Conservation (phyloP, 1,140 invertebrate species). For the Drosophila malerkotliana region DNA sequence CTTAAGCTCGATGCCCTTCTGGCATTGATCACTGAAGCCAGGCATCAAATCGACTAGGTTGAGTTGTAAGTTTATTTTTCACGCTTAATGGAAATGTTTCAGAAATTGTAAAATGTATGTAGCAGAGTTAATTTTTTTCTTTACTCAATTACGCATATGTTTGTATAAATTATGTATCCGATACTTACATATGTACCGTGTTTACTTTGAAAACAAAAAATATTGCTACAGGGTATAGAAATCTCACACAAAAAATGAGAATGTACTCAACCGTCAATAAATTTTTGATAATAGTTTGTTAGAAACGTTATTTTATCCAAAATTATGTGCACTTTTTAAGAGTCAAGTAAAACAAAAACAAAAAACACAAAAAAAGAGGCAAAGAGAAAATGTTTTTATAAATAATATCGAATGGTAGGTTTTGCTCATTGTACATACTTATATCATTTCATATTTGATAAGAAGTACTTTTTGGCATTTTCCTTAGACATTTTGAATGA, state of each 20-base stretch:
- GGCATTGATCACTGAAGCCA: constrained; percentile 78
- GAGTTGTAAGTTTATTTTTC: constrained; percentile 34
- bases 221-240: constrained; percentile 54
- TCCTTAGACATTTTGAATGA: constrained; percentile 31
- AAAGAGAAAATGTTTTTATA: constrained; percentile 41
- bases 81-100: constrained; percentile 13
- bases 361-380: neutral
- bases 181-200: constrained; percentile 50
- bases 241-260: constrained; percentile 32
- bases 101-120: constrained; percentile 44
- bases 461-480: constrained; percentile 55
- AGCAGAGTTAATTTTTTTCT: constrained; percentile 36
- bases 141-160: constrained; percentile 45
- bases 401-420: constrained; percentile 57
- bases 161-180: constrained; percentile 54
- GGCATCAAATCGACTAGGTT: constrained; percentile 78
- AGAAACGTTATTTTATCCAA: constrained; percentile 62
- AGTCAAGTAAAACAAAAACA: neutral
- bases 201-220: constrained; percentile 41
- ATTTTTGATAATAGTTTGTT: constrained; percentile 51
- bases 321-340: constrained; percentile 52
- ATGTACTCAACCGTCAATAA: constrained; percentile 46
- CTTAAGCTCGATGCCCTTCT: constrained; percentile 80
- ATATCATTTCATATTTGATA: constrained; percentile 73
- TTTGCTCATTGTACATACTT: constrained; percentile 74